Evolutionary conservation across 2,113 vertebrate species (phyloP), one percentile per base, ranked within the genome.

Genomic region (Meleagris gallopavo): DNA sequence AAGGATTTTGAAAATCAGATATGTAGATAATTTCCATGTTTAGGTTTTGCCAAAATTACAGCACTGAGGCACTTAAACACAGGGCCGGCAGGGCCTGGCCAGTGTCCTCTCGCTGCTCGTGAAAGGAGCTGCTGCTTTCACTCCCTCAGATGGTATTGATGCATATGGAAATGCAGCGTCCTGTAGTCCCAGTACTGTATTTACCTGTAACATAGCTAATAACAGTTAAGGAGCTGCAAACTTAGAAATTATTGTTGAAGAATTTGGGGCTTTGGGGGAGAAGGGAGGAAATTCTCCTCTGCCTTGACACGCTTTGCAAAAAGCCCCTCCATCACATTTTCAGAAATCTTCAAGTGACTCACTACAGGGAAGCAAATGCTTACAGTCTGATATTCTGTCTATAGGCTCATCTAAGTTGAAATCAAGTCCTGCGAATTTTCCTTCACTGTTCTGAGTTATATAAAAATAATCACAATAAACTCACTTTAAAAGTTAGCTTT

Each of bases 1-100:
- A 54, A 83, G 24, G 93, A 71, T 46, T 90, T 67, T 84, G 43
- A 94, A 94, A 88, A 72, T 55, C 25, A 25, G 79, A 75, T 65
- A 77, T 85, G 64, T 16, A 41, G 32, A 25, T 81, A 69, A 88
- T 81, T 84, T 90, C 70, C 61, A 48, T 61, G 9, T 48, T 86
- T 83, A 92, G 19, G 32, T 88, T 90, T 86, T 81, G 80, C 43
- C 46, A 88, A 43, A 90, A 83, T 80, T 46, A 67, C 9, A 58
- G 16, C 29, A 54, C 13, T 30, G 11, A 79, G 60, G 50, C 14
- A 41, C 0, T 0, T 24, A 60, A 88, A 40, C 20, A 10, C 25
- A 46, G 41, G 41, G 32, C 76, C 72, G 76, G 4, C 22, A 62
- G 75, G 40, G 45, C 20, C 81, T 95, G 74, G 40, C 15, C 72